Percentiles rank a stretch among this genome's conserved stretches.
phyloP scores from a whole-genome alignment of 37 sponge, comb jelly and placozoan species.

The Aplysina aerophoba region DNA sequence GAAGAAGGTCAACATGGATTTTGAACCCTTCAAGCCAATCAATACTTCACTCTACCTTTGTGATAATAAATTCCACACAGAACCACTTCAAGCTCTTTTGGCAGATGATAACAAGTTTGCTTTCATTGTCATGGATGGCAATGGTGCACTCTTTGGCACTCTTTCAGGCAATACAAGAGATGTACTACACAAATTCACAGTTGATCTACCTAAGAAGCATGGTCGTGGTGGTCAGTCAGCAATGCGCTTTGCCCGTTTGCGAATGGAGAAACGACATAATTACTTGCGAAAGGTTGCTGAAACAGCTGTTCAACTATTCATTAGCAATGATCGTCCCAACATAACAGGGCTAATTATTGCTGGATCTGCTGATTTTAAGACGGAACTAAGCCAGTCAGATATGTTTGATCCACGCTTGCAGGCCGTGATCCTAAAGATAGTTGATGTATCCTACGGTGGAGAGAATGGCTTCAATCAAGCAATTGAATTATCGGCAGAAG shows the following conservation, averaged over 20 bases:
- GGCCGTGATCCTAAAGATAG: slow-evolving; percentile 88
- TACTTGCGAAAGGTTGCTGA: slow-evolving; percentile 98
- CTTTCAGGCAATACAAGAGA: slow-evolving; percentile 98
- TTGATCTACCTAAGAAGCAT: slow-evolving; percentile 99
- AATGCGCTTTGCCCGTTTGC: slow-evolving; percentile 94
- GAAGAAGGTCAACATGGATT: slow-evolving; percentile 99
- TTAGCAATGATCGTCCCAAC: slow-evolving; percentile 90
- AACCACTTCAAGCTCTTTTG: slow-evolving; percentile 93
- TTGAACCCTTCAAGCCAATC: slow-evolving; percentile 99
- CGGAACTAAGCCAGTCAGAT: slow-evolving; percentile 96
- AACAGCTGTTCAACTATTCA: slow-evolving; percentile 93
- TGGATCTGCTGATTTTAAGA: slow-evolving; percentile 99
- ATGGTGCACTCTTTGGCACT: slow-evolving; percentile 96
- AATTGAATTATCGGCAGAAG: slow-evolving; percentile 95
- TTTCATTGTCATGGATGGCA: slow-evolving; percentile 99
- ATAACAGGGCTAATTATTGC: slow-evolving; percentile 95
- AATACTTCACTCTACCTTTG: slow-evolving; percentile 99
- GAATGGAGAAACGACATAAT: slow-evolving; percentile 98
- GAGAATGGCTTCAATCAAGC: slow-evolving; percentile 99
- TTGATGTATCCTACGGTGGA: slow-evolving; percentile 98
- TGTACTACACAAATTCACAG: slow-evolving; percentile 98
- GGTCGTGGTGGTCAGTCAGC: slow-evolving; percentile 99
- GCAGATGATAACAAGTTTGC: slow-evolving; percentile 99
- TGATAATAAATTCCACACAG: slow-evolving; percentile 99
- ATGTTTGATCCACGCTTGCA: slow-evolving; percentile 97